These are phyloP conservation scores for Xanthostigma xanthostigma DNA, from an alignment of 2,888 invertebrate species.

Conservation along the genomic window DNA sequence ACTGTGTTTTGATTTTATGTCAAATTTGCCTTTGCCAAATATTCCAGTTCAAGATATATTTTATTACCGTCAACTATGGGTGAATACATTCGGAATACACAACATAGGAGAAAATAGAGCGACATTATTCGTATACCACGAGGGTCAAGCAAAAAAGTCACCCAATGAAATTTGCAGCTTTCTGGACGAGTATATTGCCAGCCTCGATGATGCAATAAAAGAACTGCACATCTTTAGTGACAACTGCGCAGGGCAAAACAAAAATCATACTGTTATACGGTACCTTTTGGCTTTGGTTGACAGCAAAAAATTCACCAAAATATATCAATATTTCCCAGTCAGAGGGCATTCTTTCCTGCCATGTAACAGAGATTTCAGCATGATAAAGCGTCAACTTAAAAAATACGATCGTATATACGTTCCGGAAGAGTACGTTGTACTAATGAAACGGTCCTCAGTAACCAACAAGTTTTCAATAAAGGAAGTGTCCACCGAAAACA, in stretches of 20 bases:
- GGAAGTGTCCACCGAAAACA: too few species aligned
- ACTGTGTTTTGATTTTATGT: slow-evolving; percentile 15
- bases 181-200: slow-evolving; percentile 4
- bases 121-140: slow-evolving; percentile 11
- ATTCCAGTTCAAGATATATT: too few species aligned
- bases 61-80: slow-evolving; percentile 15
- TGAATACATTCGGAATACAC: slow-evolving; percentile 11
- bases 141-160: slow-evolving; percentile 9
- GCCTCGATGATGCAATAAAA: slow-evolving; percentile 5
- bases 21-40: slow-evolving; percentile 15
- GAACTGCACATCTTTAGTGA: slow-evolving; percentile 11
- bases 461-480: too few species aligned
- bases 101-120: slow-evolving; percentile 10
- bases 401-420: slow-evolving; percentile 1
- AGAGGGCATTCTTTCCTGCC: slow-evolving; percentile 13
- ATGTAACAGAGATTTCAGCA: slow-evolving; percentile 12
- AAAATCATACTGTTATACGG: slow-evolving; percentile 10
- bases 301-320: slow-evolving; percentile 8
- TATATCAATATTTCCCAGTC: slow-evolving; percentile 11
- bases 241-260: slow-evolving; percentile 12
- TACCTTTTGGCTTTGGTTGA: slow-evolving; percentile 9
- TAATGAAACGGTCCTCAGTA: too few species aligned
- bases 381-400: slow-evolving; percentile 10
- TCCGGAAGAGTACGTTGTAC: slow-evolving; percentile 1
- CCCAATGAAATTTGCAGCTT: slow-evolving; percentile 9